Conservation (phyloP, 37 sponge, comb jelly and placozoan genomes). For the Petrosia ficiformis region DNA sequence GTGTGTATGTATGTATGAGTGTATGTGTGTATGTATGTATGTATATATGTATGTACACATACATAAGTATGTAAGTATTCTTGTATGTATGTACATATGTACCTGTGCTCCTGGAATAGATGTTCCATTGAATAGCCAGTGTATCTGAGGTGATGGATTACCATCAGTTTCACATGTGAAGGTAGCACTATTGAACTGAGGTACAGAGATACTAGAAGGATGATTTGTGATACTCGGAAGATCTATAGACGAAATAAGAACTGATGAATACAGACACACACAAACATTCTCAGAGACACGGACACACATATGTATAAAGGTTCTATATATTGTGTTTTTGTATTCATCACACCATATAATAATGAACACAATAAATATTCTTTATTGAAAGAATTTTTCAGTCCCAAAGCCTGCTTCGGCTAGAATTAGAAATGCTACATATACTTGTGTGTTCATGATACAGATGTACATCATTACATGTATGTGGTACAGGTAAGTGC, state of each 20-base stretch:
- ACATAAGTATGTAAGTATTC: too few species aligned
- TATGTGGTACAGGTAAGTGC: too few species aligned
- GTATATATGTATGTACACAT: too few species aligned
- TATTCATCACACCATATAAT: neutral
- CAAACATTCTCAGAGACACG: neutral
- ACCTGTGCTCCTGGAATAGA: conserved; percentile 11
- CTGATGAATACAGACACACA: neutral
- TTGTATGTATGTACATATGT: too few species aligned
- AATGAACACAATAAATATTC: neutral
- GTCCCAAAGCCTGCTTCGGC: too few species aligned
- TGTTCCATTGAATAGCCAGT: conserved; percentile 30
- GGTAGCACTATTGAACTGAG: neutral
- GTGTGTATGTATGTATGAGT: neutral
- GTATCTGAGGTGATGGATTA: conserved; percentile 41
- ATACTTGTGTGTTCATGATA: too few species aligned
- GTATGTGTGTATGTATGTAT: neutral
- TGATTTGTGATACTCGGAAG: conserved; percentile 32
- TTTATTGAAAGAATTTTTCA: too few species aligned
- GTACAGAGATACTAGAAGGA: conserved; percentile 12
- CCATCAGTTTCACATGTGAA: conserved; percentile 46
- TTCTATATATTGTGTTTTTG: neutral
- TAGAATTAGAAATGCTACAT: too few species aligned
- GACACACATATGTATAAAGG: neutral
- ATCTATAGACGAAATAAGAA: conserved; percentile 21
- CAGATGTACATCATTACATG: too few species aligned